Conservation (phyloP, 2,113 vertebrate genomes). For the Forbesichthys agassizii region DNA sequence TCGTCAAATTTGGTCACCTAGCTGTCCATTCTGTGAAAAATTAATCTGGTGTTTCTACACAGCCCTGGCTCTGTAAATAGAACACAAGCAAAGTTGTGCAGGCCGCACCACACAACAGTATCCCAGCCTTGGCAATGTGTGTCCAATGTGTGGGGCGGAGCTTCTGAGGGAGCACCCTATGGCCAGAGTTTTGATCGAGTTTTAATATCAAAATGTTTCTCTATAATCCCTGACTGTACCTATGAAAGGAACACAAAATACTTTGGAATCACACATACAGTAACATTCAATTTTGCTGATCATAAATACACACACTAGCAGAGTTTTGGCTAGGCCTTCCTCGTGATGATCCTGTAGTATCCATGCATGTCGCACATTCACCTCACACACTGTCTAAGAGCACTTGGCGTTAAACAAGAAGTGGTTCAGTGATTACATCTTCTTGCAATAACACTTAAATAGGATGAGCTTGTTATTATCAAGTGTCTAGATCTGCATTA, state of each 20-base stretch:
- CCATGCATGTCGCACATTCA: slow-evolving; percentile 41
- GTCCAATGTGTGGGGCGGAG: too few species aligned
- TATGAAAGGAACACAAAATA: slow-evolving; percentile 52
- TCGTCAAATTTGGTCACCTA: too few species aligned
- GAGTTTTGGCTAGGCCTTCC: slow-evolving; percentile 25
- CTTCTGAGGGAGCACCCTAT: too few species aligned
- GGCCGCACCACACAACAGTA: too few species aligned
- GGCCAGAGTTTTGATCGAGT: too few species aligned
- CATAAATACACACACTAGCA: slow-evolving; percentile 42
- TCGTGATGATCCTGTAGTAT: slow-evolving; percentile 23
- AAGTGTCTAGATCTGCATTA: slow-evolving; percentile 48
- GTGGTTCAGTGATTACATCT: slow-evolving; percentile 51
- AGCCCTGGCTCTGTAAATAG: too few species aligned
- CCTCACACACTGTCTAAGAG: slow-evolving; percentile 37
- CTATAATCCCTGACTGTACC: neutral
- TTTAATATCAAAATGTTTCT: too few species aligned
- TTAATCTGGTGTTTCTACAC: too few species aligned
- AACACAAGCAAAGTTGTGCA: too few species aligned
- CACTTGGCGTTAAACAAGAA: slow-evolving; percentile 45
- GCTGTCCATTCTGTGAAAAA: too few species aligned
- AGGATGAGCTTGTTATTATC: slow-evolving; percentile 54
- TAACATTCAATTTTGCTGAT: slow-evolving; percentile 35
- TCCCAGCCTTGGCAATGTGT: too few species aligned
- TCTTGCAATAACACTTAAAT: slow-evolving; percentile 47
- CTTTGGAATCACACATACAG: slow-evolving; percentile 42